Evolutionary conservation across 2,888 invertebrate species (phyloP).

Genomic region (Andrena bicolor): DNA sequence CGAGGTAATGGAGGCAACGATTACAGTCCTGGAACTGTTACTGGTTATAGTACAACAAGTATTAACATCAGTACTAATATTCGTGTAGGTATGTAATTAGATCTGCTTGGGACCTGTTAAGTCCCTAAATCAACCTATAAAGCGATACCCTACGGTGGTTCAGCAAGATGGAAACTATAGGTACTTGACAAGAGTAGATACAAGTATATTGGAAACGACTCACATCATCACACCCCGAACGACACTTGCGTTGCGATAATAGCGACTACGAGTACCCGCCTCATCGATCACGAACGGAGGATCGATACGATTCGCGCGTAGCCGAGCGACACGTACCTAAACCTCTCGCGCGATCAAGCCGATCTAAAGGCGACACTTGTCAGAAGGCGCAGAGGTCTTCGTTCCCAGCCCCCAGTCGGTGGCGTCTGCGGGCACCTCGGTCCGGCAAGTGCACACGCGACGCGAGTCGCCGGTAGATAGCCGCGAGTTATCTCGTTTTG

Average conservation of each 20-base stretch:
- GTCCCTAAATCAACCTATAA: too few relatives aligned
- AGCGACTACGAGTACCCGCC: neutral
- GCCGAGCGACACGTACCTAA: neutral
- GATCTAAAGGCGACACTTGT: neutral
- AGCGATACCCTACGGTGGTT: too few relatives aligned
- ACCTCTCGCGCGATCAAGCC: neutral
- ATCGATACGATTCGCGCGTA: neutral
- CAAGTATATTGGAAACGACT: neutral
- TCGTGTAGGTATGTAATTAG: too few relatives aligned
- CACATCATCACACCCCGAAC: neutral
- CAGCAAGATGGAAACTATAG: too few relatives aligned
- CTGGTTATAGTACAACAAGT: too few relatives aligned
- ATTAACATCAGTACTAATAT: too few relatives aligned
- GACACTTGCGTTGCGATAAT: neutral
- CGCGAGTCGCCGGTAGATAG: slow-evolving; percentile 40
- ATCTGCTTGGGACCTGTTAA: too few relatives aligned
- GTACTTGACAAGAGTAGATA: too few relatives aligned
- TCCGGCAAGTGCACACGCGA: slow-evolving; percentile 20
- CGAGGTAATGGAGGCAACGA: too few relatives aligned
- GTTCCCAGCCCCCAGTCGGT: neutral
- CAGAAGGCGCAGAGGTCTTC: neutral
- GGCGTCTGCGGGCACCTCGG: slow-evolving; percentile 1
- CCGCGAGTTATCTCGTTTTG: slow-evolving; percentile 69
- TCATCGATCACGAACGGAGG: neutral
- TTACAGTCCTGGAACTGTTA: too few relatives aligned